Percentiles rank a stretch among this genome's conserved stretches.
phyloP scores from a whole-genome alignment of 2,113 vertebrate genomes.

The Hucho hucho region DNA sequence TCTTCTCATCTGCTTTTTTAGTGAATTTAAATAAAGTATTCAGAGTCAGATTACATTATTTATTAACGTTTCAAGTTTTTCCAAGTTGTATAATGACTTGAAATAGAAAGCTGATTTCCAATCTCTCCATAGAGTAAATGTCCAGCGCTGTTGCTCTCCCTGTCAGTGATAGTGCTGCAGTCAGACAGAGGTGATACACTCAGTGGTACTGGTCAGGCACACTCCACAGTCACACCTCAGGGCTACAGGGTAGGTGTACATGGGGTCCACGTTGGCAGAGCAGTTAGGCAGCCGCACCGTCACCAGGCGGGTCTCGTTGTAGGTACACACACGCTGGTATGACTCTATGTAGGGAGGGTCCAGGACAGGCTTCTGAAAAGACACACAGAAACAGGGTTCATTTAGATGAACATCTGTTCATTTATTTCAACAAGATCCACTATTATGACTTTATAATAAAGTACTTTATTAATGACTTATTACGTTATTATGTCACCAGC shows the following conservation, averaged over 20 bases:
- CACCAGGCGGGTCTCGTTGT: conserved; percentile 83
- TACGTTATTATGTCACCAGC: too few relatives aligned
- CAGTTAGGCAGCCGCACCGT: conserved; percentile 85
- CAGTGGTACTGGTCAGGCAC: conserved; percentile 84
- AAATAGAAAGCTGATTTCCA: background rate
- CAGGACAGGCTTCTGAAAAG: conserved; percentile 82
- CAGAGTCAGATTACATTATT: too few relatives aligned
- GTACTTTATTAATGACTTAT: too few relatives aligned
- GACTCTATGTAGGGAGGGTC: conserved; percentile 87
- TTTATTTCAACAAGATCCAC: background rate
- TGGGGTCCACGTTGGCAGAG: conserved; percentile 72
- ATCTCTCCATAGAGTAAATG: background rate
- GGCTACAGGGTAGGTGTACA: conserved; percentile 87
- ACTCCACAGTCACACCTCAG: conserved; percentile 84
- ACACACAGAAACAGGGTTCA: background rate
- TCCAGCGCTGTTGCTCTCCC: background rate
- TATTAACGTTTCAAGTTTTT: too few relatives aligned
- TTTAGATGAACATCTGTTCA: background rate
- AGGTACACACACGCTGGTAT: conserved; percentile 87
- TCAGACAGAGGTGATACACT: conserved; percentile 80
- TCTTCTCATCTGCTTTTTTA: background rate
- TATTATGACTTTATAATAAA: too few relatives aligned
- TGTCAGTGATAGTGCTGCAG: too few relatives aligned
- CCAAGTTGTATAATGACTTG: too few relatives aligned
- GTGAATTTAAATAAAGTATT: too few relatives aligned